Evolutionary conservation across 2,888 invertebrate species (phyloP).

Genomic region (Idaea straminata): DNA sequence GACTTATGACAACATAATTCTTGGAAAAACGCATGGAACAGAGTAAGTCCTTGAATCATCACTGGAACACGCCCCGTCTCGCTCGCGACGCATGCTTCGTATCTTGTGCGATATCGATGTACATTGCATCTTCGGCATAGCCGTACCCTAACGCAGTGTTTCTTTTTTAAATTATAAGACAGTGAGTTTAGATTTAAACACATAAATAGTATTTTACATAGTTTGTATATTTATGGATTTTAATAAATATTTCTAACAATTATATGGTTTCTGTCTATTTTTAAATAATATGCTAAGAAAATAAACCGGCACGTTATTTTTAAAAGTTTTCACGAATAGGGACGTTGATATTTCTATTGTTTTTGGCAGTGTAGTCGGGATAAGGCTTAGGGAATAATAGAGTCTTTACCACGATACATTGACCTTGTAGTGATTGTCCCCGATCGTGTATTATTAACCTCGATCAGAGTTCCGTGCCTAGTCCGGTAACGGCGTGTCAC

Average conservation of each 20-base stretch:
- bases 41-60: no score
- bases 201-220: slow-evolving; percentile 13
- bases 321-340: no score
- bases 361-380: not conserved
- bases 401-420: slow-evolving; percentile 31
- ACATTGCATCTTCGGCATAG: no score
- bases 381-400: slow-evolving; percentile 10
- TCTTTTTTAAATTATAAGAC: slow-evolving; percentile 7
- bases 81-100: no score
- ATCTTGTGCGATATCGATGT: no score
- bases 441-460: slow-evolving; percentile 59
- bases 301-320: no score
- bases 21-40: no score
- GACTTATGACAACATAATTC: no score
- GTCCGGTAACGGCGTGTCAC: slow-evolving; percentile 65
- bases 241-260: slow-evolving; percentile 19
- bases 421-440: slow-evolving; percentile 53
- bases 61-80: no score
- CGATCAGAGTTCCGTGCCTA: slow-evolving; percentile 46
- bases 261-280: not conserved
- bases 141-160: slow-evolving; percentile 1
- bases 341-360: not conserved
- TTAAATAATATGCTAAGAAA: not conserved
- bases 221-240: slow-evolving; percentile 28
- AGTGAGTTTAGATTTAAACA: slow-evolving; percentile 20